phyloP scores from a whole-genome alignment of 2,113 vertebrate species.

The Anser cygnoides region DNA sequence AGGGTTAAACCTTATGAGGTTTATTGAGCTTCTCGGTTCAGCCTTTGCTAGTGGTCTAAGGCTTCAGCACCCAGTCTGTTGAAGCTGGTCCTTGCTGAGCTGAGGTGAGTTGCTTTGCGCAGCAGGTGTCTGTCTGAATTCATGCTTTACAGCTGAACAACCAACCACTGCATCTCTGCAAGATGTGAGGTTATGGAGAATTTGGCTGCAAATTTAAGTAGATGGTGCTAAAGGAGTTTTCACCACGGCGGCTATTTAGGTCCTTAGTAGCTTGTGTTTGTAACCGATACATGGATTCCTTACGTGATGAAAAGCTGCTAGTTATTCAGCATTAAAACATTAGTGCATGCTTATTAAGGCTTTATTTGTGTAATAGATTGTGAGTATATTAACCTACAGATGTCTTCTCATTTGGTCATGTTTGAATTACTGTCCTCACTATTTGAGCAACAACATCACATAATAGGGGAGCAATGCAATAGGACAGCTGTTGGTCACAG shows the following conservation, averaged over 20 bases:
- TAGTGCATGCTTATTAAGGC: not conserved
- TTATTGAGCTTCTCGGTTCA: not conserved
- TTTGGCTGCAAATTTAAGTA: not conserved
- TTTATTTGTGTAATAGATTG: not conserved
- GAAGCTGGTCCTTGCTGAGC: not conserved
- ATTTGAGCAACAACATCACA: not conserved
- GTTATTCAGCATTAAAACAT: not conserved
- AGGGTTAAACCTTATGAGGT: not conserved
- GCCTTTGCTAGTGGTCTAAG: not conserved
- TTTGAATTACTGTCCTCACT: not conserved
- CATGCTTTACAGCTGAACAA: not conserved
- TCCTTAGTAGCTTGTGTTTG: not conserved
- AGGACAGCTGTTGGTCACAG: not conserved
- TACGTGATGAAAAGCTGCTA: not conserved
- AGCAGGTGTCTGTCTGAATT: not conserved
- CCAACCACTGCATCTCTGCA: accelerated
- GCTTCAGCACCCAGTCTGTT: not conserved
- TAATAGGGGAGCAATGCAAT: not conserved
- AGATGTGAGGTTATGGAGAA: not conserved
- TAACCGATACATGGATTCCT: not conserved
- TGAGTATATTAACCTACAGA: not conserved
- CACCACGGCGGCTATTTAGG: not conserved
- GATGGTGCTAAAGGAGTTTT: not conserved
- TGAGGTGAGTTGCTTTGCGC: accelerated
- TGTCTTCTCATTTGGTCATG: not conserved